Base-by-base conservation (phyloP, 92 coral and sea anemone genomes). In the Heteractis magnifica region DNA sequence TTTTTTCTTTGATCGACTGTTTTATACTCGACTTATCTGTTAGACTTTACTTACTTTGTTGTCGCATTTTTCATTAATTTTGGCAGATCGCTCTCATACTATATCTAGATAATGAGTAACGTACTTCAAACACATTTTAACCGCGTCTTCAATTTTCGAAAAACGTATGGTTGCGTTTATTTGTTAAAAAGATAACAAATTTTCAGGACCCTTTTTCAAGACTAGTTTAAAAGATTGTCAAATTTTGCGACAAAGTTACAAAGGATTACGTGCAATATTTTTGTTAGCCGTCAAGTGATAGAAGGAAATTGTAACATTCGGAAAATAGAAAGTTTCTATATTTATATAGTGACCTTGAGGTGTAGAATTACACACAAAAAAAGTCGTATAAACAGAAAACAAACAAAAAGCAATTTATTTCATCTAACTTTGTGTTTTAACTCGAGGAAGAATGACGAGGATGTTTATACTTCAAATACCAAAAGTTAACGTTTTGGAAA, bases 321-420 rank as follows among this genome's bases (percentile, higher is more conserved):
- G 23, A 23, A 68, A 68, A n/a, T 23, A 68, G 23, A 14, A 13
- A 26, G 23, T 68, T 68, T 14, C 49, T 20, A 13, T 62, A n/a
- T 10, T 48, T 0, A 23, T 3, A 68, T 5, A 5, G 73, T 64
- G 77, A 81, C 84, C 84, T 81, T 49, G 4, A 51, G n/a, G 77
- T 68, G 13, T 81, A 70, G 84, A 10, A 70, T 81, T 81, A 81
- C 84, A 8, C 1, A 8, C 65, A 18, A 52, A 58, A 58, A 78
- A 56, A 2, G 5, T 8, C 13, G 52, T 5, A 52, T 56, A 68
- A 80, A 10, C 23, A 15, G 56, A 11, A 56, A 21, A 6, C 48
- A 65, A 80, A 12, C 76, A 5, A 21, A 49, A 64, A 49, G 0
- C 14, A n/a, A 56, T 74, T 3, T 65, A 7, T 4, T 64, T 6